Conservation (phyloP, 2,797 vertebrate species). For the Propithecus deckenii region DNA sequence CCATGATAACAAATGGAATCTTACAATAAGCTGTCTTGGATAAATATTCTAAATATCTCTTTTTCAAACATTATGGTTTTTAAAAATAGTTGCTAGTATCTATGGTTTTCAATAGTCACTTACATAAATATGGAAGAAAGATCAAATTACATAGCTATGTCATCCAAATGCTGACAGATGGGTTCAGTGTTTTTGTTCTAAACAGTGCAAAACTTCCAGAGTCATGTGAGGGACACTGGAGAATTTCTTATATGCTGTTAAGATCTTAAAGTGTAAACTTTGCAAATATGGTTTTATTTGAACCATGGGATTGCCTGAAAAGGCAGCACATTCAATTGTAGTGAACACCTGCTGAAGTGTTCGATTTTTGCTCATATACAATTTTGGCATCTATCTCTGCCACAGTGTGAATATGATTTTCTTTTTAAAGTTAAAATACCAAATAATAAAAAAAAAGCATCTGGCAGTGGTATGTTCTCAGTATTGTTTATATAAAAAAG, state of each 20-base stretch:
- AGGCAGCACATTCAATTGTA: not conserved
- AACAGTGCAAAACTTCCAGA: not conserved
- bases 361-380: not conserved
- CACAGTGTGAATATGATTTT: not conserved
- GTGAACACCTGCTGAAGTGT: not conserved
- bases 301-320: not conserved
- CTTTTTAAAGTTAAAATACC: constrained; percentile 6
- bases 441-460: constrained; percentile 49
- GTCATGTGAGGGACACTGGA: not conserved
- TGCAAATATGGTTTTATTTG: not conserved
- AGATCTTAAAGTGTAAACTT: not conserved
- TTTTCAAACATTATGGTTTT: not conserved
- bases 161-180: not conserved
- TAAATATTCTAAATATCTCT: not conserved
- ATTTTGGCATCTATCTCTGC: not conserved
- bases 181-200: not conserved
- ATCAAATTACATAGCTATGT: not conserved
- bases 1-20: not conserved
- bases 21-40: constrained; percentile 6
- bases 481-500: constrained; percentile 48
- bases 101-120: constrained; percentile 1
- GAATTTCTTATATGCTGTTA: not conserved
- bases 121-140: not conserved
- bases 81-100: not conserved
- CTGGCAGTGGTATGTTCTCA: not conserved